Evolutionary conservation across 2,888 invertebrate genomes (phyloP), one percentile per base, ranked within the genome.

Genomic region (Bhutanitis thaidina): DNA sequence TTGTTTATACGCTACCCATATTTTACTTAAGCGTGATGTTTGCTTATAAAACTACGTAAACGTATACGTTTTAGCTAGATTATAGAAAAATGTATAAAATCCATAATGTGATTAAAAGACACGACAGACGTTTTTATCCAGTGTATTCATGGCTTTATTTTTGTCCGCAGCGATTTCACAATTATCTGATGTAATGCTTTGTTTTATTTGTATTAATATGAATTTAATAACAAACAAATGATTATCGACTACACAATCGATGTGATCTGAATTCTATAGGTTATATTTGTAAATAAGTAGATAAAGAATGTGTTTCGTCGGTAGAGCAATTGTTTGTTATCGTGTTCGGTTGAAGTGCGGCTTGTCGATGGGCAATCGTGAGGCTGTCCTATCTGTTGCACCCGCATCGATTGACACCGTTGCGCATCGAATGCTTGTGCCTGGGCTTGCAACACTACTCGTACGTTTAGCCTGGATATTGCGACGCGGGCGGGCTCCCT

Each of bases 351-450:
- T 34, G 12, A 4, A 34, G n/a, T 20, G 25, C 16, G 10, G 35
- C 13, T n/a, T 29, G 15, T 49, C 32, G 43, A 12, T 9, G 10
- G 56, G 56, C 57, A 46, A 58, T 67, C 62, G 60, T 64, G 59
- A 56, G 61, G 60, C 61, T 61, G 59, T 62, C 60, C 65, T 71
- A 65, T 69, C 61, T 57, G 64, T 70, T 67, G 65, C 55, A 51
- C 77, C 75, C 75, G 77, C 74, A 77, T 69, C 67, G 67, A 72
- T 73, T 75, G 71, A 74, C 69, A 71, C 65, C 62, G 62, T 65
- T 69, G 70, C 69, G 62, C 66, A 67, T 67, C 61, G 63, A 68
- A 64, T 71, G 63, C 66, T 62, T 55, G 52, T 20, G 20, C 20
- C 5, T 5, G 20, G 53, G 34, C 3, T 59, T 68, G 74, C 77